These are phyloP conservation scores for Lepus oiostolus DNA, from an alignment of 2,797 vertebrate genomes.

Conservation along the genomic window DNA sequence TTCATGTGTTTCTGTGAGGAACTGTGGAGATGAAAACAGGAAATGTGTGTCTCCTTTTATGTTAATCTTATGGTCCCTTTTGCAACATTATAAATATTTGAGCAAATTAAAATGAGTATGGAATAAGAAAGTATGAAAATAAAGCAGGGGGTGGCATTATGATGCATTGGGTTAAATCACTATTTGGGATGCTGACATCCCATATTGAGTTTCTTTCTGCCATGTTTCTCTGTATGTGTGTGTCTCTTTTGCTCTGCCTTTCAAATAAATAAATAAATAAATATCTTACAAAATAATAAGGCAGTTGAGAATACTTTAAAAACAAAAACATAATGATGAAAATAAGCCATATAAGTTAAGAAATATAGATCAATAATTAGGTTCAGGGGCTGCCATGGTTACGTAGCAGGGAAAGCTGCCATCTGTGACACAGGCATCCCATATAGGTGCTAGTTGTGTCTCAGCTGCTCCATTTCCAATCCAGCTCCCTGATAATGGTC, in stretches of 20 bases:
- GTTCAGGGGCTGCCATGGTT: no score
- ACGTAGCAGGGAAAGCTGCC: no score
- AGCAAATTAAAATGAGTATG: not conserved
- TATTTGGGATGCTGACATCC: no score
- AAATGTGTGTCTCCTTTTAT: not conserved
- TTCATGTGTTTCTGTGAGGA: not conserved
- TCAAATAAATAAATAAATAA: no score
- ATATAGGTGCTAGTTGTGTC: no score
- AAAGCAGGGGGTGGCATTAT: not conserved
- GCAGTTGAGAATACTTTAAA: not conserved
- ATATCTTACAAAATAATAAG: not conserved
- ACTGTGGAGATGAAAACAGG: not conserved
- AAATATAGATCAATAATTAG: not conserved
- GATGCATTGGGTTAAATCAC: no score
- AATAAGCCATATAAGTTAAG: not conserved
- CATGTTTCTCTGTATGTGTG: no score
- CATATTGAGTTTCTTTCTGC: no score
- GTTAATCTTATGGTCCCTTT: not conserved
- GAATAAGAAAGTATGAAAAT: not conserved
- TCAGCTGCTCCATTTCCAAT: no score
- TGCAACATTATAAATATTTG: not conserved
- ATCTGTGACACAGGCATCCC: no score
- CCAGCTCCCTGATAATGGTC: no score
- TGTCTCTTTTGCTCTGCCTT: no score
- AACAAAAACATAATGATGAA: not conserved